These are phyloP conservation scores for Calycopis cecrops DNA, from an alignment of 1,140 invertebrate species.

Conservation along the genomic window DNA sequence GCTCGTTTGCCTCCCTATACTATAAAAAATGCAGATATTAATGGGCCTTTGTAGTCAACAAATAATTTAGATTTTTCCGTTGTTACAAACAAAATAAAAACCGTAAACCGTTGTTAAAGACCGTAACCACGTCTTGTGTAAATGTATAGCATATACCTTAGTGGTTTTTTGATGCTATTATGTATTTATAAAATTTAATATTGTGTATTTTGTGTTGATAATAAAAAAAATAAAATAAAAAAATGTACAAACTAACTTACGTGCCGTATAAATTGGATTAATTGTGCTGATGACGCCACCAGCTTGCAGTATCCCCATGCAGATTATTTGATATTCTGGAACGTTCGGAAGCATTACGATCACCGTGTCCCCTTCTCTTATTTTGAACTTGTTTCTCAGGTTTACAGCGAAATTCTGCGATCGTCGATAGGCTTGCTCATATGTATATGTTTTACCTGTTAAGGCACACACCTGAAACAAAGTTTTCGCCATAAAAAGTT, in stretches of 20 bases:
- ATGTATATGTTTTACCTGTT: constrained; percentile 85
- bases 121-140: too few species aligned
- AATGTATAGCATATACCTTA: too few species aligned
- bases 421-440: constrained; percentile 78
- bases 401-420: constrained; percentile 82
- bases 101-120: too few species aligned
- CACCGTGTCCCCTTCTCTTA: constrained; percentile 83
- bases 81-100: too few species aligned
- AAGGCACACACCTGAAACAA: constrained; percentile 80
- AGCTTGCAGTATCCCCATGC: constrained; percentile 82
- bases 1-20: too few species aligned
- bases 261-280: constrained; percentile 88
- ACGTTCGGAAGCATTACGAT: constrained; percentile 85
- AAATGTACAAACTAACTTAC: constrained; percentile 68
- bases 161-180: too few species aligned
- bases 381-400: constrained; percentile 79
- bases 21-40: too few species aligned
- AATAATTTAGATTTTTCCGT: too few species aligned
- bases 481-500: constrained; percentile 4
- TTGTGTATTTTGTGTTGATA: too few species aligned
- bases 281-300: constrained; percentile 85
- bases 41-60: too few species aligned
- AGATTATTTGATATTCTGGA: constrained; percentile 83
- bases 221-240: too few species aligned
- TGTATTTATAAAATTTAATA: too few species aligned